Evolutionary conservation across 64 coral and sea anemone species (phyloP), one percentile per base, ranked within the genome.

Genomic region (Stichodactyla helianthus): DNA sequence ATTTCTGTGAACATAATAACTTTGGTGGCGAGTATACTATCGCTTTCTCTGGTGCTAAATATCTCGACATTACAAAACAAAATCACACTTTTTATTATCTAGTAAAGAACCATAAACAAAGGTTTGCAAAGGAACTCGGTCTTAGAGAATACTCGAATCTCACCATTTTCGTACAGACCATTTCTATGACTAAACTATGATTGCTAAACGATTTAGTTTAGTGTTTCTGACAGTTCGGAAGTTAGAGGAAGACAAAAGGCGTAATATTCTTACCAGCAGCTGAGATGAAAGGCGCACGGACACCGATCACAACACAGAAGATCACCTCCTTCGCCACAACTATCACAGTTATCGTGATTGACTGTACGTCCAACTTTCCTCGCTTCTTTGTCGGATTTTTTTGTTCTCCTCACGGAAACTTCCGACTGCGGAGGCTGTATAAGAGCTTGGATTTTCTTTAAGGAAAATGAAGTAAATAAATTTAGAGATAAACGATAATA

Each of bases 251-350:
- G 50, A 82, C 50, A 82, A 13, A 57, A 19, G 2, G 10, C 35
- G 35, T 44, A 9, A 50, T 6, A 58, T 27, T 88, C 96, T 89
- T 91, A 98, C 96, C 96, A 98, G 85, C 96, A 98, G 55, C 89
- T 95, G 23, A 98, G 82, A 62, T 98, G 96, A 86, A 98, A 98
- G 78, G 96, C 96, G 86, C 96, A 98, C 52, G 96, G 96, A 55
- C 96, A 98, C 26, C 90, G 84, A 83, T 98, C 96, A 81, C 96
- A 98, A 51, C 96, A 98, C 50, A 98, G 85, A 58, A 98, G 83
- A 90, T 98, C 96, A 27, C 96, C 96, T 87, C 96, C 96, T 79
- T 98, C 96, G 14, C 96, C 96, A 87, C 96, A 98, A 55, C 96
- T 98, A 84, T 98, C 96, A 19, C 96, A 98, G 28, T 89, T 95